A percentile compares a stretch with the other conserved stretches of the same genome.
Evolutionary conservation across 1,140 invertebrate species (phyloP).

Genomic region (Littorina saxatilis): DNA sequence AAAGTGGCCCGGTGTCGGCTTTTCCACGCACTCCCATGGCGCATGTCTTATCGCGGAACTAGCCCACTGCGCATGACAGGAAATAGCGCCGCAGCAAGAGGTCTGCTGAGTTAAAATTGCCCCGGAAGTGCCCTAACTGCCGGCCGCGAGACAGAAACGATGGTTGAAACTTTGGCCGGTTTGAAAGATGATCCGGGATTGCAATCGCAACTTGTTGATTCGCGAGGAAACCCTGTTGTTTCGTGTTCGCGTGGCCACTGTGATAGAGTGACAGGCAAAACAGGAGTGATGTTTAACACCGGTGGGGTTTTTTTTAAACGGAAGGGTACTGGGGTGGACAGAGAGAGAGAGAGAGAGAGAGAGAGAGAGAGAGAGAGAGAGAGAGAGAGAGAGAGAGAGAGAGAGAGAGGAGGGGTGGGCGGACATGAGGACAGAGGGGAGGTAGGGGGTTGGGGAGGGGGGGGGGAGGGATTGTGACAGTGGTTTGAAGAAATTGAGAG

Average conservation of each 20-base stretch:
- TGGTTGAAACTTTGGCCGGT: no score
- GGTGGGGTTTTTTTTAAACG: background rate
- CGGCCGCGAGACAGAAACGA: no score
- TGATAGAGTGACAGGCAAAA: background rate
- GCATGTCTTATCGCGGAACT: slow-evolving; percentile 13
- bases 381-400: background rate
- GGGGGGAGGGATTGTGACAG: background rate
- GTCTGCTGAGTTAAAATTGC: background rate
- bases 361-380: no score
- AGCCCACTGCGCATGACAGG: slow-evolving; percentile 2
- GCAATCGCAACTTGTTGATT: background rate
- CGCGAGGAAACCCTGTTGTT: background rate
- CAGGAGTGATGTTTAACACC: background rate
- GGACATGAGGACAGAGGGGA: background rate
- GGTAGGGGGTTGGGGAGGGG: background rate
- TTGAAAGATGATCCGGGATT: background rate
- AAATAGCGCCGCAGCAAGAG: background rate
- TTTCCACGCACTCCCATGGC: background rate
- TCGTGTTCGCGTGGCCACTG: background rate
- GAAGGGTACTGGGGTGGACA: background rate
- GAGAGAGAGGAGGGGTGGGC: background rate
- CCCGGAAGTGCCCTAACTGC: background rate
- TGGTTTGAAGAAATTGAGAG: background rate
- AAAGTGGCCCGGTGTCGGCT: background rate
- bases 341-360: no score